A percentile compares a stretch with the other conserved stretches of the same genome.
These are phyloP conservation scores for Varanus salvator DNA, from an alignment of 2,113 vertebrate species.

Conservation along the genomic window DNA sequence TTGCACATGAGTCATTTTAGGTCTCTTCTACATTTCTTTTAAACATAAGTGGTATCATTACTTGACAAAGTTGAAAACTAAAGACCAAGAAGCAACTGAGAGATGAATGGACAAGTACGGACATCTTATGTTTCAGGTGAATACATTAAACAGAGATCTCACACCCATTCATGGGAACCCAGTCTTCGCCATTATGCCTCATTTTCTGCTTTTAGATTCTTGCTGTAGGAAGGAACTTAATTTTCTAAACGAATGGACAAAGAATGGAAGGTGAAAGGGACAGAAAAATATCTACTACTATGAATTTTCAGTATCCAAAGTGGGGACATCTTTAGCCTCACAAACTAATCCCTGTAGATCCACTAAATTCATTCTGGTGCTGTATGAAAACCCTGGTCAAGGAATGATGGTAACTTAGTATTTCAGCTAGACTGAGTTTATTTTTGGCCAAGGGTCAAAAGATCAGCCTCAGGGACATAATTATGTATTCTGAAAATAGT, in stretches of 20 bases:
- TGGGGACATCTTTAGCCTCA: too few relatives aligned
- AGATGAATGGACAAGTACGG: background rate
- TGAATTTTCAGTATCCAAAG: background rate
- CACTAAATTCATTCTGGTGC: background rate
- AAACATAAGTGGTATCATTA: conserved; percentile 36
- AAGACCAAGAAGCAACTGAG: conserved; percentile 10
- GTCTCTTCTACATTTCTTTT: conserved; percentile 47
- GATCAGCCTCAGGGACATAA: background rate
- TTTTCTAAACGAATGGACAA: background rate
- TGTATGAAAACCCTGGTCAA: background rate
- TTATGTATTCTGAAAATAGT: background rate
- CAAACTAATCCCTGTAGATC: background rate
- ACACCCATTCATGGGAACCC: background rate
- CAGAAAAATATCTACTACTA: background rate
- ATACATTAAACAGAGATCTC: conserved; percentile 36
- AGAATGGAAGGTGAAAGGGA: too few relatives aligned
- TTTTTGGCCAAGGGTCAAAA: background rate
- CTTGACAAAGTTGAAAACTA: conserved; percentile 32
- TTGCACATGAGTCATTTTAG: conserved; percentile 42
- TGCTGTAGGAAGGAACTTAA: background rate
- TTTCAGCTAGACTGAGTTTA: background rate
- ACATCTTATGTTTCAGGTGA: background rate
- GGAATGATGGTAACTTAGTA: background rate
- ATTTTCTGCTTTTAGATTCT: background rate
- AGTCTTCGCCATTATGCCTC: background rate